Evolutionary conservation across 2,888 invertebrate genomes (phyloP), one percentile per base, ranked within the genome.

Genomic region (Periphyllus acericola): DNA sequence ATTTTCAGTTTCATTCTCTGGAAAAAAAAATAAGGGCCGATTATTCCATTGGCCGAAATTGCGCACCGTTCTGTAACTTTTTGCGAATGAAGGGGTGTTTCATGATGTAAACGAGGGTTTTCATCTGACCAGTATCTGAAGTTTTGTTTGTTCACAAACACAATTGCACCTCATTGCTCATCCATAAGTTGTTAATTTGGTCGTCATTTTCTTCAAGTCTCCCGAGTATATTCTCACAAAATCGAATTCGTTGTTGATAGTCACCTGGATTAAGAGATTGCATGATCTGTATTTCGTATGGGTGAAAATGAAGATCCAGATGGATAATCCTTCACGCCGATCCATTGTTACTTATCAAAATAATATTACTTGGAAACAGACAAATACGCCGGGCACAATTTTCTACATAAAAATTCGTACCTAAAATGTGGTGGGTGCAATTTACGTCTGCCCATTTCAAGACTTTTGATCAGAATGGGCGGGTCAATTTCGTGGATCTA

Each of bases 201-300:
- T 68, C 36, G 17, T 71, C 34, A 80, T 46, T 34, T 60, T 71
- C 32, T 80, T 87, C 72, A 32, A 87, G 34, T 14, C 29, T 46
- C 34, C 21, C 66, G 29, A 81, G 32, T 81, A 87, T 81, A 52
- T 72, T 46, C 40, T 71, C 55, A 80, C 36, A 71, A 81, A 87
- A 87, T 34, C 36, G 46, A 46, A 72, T 71, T 71, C 80, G 25
- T 36, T 29, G n/a, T 32, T 32, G 25, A 71, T 52, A 87, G 21
- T 81, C 75, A 60, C 60, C 14, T 36, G 34, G 34, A 79, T 79
- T 60, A 60, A 79, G 60, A 79, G 36, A 60, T 89, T 90, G 91
- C 81, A 89, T 90, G 32, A 90, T 89, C 76, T 89, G 89, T 89
- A 91, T 85, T 86, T 90, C 91, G 90, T 90, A 91, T 1, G 90